Base-by-base conservation (phyloP, 2,113 vertebrate species). In the Isichthys henryi region DNA sequence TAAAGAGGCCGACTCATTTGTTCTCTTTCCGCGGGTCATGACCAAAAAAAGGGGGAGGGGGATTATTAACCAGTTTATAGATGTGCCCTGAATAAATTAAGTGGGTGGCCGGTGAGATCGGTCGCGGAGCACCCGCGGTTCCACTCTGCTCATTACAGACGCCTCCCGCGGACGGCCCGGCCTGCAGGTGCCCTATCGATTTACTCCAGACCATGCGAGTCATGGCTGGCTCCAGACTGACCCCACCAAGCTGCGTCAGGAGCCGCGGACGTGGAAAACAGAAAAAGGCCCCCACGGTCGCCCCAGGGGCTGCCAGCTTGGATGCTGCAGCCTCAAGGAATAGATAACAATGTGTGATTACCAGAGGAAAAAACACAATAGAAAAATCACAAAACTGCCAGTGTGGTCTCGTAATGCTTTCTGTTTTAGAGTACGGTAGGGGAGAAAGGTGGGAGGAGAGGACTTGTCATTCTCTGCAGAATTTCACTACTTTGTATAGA, bases 11-110 rank as follows among this genome's bases (percentile, higher is more conserved):
- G 50, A 56, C 85, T 50, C 85, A 53, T 87, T 87, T 87, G 48
- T 87, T 87, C 85, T 53, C 50, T 17, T 53, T 27, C 85, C 2
- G 27, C 39, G 50, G 35, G 50, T 87, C 85, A 53, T 56, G 49
- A 87, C 45, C 17, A 56, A 87, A 53, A 35, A 19, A 43, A 8
- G 17, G 35, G 35, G 35, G 7, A 23, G n/a, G 13, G 31, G 49
- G 48, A 3, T 53, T 48, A 87, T 87, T 87, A 87, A 87, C 85
- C 48, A 35, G 31, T 87, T 87, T 87, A 87, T 53, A 87, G 85
- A 19, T 53, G 35, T 48, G 49, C 49, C 31, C 85, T 56, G 50
- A 87, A 87, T 87, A 87, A 87, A 87, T 87, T 53, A 53, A 87
- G 50, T 35, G 85, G 15, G 49, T 19, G 85, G 85, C 27, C 4